Conservation (phyloP, 2,797 vertebrate species). For the Lagocephalus sceleratus region DNA sequence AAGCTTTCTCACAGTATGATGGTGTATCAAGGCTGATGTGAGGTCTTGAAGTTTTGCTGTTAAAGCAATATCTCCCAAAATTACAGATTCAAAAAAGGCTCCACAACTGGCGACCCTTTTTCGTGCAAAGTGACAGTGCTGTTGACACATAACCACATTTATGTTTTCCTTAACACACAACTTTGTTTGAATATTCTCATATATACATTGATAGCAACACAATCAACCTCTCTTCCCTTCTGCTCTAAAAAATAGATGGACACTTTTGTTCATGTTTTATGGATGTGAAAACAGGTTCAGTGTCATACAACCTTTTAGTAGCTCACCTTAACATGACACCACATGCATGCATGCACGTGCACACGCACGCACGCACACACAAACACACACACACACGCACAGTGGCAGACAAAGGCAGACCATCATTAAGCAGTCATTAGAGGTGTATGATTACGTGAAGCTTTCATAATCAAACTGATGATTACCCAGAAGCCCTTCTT, state of each 20-base stretch:
- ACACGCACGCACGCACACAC: slow-evolving; percentile 12
- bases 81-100: too few relatives aligned
- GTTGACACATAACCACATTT: too few relatives aligned
- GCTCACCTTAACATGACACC: slow-evolving; percentile 78
- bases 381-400: background rate
- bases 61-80: too few relatives aligned
- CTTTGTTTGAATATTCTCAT: too few relatives aligned
- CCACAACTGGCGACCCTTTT: too few relatives aligned
- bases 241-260: slow-evolving; percentile 68
- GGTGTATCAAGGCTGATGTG: too few relatives aligned
- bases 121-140: too few relatives aligned
- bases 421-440: slow-evolving; percentile 44
- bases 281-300: slow-evolving; percentile 73
- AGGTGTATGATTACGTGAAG: slow-evolving; percentile 52
- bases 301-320: slow-evolving; percentile 76
- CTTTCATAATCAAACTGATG: slow-evolving; percentile 60
- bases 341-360: slow-evolving; percentile 38
- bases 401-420: background rate
- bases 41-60: too few relatives aligned
- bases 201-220: too few relatives aligned
- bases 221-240: slow-evolving; percentile 2
- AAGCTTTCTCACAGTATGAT: too few relatives aligned
- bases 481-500: slow-evolving; percentile 57
- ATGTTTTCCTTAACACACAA: too few relatives aligned
- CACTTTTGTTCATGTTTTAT: slow-evolving; percentile 78